Evolutionary conservation across 2,797 vertebrate species (phyloP).

Genomic region (Peromyscus nudipes): DNA sequence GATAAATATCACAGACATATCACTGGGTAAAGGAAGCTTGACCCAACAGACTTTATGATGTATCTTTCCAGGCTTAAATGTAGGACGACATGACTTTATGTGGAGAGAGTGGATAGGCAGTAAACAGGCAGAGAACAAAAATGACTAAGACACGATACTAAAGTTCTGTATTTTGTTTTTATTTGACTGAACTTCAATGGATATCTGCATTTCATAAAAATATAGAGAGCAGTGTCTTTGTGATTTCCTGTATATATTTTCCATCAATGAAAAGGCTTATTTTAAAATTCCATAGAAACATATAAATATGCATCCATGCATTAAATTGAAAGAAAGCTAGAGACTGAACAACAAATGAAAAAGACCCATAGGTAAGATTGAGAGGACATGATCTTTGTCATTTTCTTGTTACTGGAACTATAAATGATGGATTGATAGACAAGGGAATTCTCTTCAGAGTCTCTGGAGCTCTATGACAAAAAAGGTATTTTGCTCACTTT

Average conservation of each 20-base stretch:
- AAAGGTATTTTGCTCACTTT: neutral
- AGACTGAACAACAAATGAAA: neutral
- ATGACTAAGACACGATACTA: neutral
- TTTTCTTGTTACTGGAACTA: neutral
- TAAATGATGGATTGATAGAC: neutral
- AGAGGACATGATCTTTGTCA: neutral
- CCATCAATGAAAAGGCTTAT: neutral
- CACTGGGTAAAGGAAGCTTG: neutral
- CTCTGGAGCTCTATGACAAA: neutral
- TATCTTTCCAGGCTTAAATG: neutral
- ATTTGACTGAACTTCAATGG: neutral
- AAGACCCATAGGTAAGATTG: neutral
- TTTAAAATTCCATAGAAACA: neutral
- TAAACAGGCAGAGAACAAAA: neutral
- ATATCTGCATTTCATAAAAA: neutral
- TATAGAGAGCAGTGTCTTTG: neutral
- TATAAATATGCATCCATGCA: neutral
- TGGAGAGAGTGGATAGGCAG: neutral
- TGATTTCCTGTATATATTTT: neutral
- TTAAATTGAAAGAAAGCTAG: neutral
- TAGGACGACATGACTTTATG: neutral
- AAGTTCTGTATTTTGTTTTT: neutral
- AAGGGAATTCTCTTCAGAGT: neutral
- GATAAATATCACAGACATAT: neutral
- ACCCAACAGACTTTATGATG: neutral